Percentiles rank a stretch among this genome's conserved stretches.
Evolutionary conservation across 2,797 vertebrate species (phyloP).

Genomic region (Xiphophorus birchmanni): DNA sequence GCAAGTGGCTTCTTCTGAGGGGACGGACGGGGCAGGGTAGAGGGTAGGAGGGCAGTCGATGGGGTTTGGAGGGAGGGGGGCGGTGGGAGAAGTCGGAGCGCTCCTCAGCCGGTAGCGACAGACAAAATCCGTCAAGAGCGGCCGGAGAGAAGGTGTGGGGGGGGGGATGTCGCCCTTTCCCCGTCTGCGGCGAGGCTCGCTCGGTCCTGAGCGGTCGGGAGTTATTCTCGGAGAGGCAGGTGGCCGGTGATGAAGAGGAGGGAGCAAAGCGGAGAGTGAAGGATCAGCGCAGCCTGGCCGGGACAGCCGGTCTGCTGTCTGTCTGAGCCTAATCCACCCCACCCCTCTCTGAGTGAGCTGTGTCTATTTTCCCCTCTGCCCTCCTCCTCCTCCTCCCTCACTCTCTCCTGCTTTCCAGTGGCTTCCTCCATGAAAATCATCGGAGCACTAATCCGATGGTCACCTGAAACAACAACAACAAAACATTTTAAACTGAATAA

Average conservation of each 20-base stretch:
- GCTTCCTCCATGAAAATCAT: constrained; percentile 40
- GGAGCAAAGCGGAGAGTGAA: constrained; percentile 52
- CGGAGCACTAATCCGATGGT: constrained; percentile 23
- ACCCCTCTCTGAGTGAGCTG: constrained; percentile 5
- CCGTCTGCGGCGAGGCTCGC: background rate
- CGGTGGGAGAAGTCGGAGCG: background rate
- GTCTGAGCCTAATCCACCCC: constrained; percentile 57
- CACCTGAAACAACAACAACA: background rate
- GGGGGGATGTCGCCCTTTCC: background rate
- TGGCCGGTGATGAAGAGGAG: constrained; percentile 54
- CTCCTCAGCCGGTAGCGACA: constrained; percentile 64
- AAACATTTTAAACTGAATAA: background rate
- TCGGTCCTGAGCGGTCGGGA: constrained; percentile 3
- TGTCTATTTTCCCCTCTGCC: constrained; percentile 61
- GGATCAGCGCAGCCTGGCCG: constrained; percentile 72
- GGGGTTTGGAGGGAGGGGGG: background rate
- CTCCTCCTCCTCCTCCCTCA: constrained; percentile 31
- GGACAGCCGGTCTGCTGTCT: constrained; percentile 72
- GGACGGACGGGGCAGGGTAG: constrained; percentile 31
- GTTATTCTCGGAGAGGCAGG: constrained; percentile 69
- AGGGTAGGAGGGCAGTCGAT: background rate
- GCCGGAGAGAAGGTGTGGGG: constrained; percentile 8
- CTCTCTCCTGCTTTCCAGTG: constrained; percentile 39
- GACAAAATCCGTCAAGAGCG: constrained; percentile 71
- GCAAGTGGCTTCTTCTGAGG: constrained; percentile 66